Base-by-base conservation (phyloP, 2,113 vertebrate species). In the zebrafish (Danio rerio) region DNA sequence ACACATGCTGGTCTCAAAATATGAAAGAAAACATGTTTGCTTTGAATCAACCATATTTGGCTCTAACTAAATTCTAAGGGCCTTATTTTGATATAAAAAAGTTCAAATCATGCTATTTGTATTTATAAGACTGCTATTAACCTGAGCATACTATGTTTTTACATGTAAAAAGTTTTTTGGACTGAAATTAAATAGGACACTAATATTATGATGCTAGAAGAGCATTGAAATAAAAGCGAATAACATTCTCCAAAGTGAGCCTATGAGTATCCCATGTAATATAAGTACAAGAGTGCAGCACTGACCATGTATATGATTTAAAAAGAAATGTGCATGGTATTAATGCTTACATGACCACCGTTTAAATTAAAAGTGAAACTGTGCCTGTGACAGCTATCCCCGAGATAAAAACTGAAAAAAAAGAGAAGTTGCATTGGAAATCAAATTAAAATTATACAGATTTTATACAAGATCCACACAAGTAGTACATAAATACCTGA, bases 361-460 rank as follows among this genome's bases (percentile, higher is more conserved):
- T 69, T 81, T 55, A 45, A 63, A 20, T 68, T 45, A 49, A 68
- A 95, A 94, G 43, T 58, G n/a, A 52, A 52, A 13, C 15, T 50
- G 47, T 50, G 59, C 56, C 58, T n/a, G 45, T 12, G 18, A 75
- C 55, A n/a, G 16, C 53, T 47, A 77, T 50, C 58, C 18, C 74
- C 8, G 6, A 62, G 18, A 15, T 21, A 76, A 43, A 50, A 77
- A 61, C 53, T 91, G 91, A 93, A 93, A 94, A 18, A 7, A 65
- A 45, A 31, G 3, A 31, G 3, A 31, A 31, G 42, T 68, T 63
- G 55, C 61, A 40, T 49, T 31, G 55, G 42, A 76, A 82, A 81
- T 65, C 45, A 31, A 43, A 5, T 52, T n/a, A 72, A 76, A 63
- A 31, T 61, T 63, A 63, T 16, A 47, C 40, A 49, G 56, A 61